Evolutionary conservation across 1,140 invertebrate species (phyloP).

Genomic region (Aricia agestis): DNA sequence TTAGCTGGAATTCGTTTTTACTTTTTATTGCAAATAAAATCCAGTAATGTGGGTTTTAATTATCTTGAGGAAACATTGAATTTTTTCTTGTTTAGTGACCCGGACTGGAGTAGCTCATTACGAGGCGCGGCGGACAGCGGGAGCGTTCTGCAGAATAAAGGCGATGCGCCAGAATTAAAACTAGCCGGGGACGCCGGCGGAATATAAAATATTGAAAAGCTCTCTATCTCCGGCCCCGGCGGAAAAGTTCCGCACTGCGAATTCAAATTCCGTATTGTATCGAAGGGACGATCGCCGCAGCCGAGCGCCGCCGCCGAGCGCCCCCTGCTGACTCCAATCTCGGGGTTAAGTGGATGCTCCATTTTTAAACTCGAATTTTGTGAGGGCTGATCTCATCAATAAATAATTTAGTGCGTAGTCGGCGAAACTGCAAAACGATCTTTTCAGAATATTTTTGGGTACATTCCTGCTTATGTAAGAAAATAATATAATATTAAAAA

Average conservation of each 20-base stretch:
- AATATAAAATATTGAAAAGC: constrained; percentile 35
- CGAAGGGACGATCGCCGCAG: constrained; percentile 28
- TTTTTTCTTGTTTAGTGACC: background rate
- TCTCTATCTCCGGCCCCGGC: constrained; percentile 28
- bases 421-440: constrained; percentile 14
- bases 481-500: background rate
- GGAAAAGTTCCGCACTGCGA: constrained; percentile 39
- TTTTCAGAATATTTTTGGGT: background rate
- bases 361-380: constrained; percentile 10
- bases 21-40: background rate
- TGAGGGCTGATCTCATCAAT: background rate
- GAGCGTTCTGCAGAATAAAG: constrained; percentile 3
- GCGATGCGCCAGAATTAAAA: constrained; percentile 34
- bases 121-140: no score
- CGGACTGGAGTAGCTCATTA: background rate
- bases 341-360: constrained; percentile 16
- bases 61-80: background rate
- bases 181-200: constrained; percentile 26
- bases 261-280: constrained; percentile 54
- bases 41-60: background rate
- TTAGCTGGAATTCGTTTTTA: background rate
- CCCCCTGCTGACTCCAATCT: constrained; percentile 32
- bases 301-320: background rate
- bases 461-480: background rate
- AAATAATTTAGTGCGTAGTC: constrained; percentile 16